phyloP scores from a whole-genome alignment of 2,888 invertebrate genomes.

The Hypercompe scribonia region DNA sequence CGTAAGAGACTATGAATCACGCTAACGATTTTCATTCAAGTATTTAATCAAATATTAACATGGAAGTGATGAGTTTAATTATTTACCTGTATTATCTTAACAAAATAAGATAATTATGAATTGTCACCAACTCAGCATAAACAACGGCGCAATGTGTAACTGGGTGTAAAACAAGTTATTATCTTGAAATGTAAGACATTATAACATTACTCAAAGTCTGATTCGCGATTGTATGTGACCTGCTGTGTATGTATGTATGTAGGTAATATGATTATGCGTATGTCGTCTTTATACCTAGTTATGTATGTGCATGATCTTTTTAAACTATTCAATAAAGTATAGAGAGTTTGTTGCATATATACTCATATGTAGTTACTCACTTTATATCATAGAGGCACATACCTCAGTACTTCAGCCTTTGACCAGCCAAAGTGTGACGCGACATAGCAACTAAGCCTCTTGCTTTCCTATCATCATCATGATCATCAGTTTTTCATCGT shows the following conservation, averaged over 20 bases:
- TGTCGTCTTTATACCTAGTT: no score
- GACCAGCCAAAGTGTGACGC: neutral
- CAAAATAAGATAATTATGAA: neutral
- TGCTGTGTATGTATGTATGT: neutral
- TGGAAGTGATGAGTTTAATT: constrained; percentile 1
- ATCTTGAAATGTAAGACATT: neutral
- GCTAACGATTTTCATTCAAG: constrained; percentile 3
- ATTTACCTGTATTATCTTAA: neutral
- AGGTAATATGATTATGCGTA: neutral
- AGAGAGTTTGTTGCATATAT: neutral
- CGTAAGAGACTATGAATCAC: constrained; percentile 1
- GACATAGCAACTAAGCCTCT: neutral
- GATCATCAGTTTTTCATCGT: neutral
- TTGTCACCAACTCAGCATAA: neutral
- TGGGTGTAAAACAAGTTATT: neutral
- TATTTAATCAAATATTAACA: constrained; percentile 8
- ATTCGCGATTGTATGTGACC: neutral
- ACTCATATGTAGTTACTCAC: neutral
- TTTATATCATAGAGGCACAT: neutral
- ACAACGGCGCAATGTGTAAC: constrained; percentile 1
- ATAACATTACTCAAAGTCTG: neutral
- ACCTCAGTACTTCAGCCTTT: neutral
- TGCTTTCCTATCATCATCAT: neutral
- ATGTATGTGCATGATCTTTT: neutral
- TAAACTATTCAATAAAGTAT: neutral